A percentile compares a stretch with the other conserved stretches of the same genome.
Conservation (phyloP, 2,113 vertebrate species). For the Psophia crepitans region DNA sequence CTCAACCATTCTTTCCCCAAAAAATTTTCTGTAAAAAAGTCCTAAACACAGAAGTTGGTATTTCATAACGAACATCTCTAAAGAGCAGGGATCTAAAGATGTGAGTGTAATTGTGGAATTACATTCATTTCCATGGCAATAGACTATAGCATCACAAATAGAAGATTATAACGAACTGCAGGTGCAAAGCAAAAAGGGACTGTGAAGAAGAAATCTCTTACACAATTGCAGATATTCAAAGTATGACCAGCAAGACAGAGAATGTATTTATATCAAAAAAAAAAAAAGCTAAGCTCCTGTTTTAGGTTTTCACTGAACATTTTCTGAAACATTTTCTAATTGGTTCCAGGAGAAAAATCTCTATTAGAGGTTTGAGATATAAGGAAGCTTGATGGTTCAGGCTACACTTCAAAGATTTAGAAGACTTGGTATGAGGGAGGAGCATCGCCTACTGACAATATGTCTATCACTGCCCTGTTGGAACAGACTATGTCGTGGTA, state of each 20-base stretch:
- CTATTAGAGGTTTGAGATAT: neutral
- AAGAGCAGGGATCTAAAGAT: neutral
- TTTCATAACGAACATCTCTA: neutral
- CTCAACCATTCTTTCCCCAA: neutral
- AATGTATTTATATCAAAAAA: neutral
- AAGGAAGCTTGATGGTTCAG: neutral
- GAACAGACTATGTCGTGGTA: rapidly evolving
- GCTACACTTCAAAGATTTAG: neutral
- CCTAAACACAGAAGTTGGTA: neutral
- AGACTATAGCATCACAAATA: neutral
- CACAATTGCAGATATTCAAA: neutral
- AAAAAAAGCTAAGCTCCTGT: neutral
- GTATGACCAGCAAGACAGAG: neutral
- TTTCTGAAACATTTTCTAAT: neutral
- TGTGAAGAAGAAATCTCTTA: neutral
- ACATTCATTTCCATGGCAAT: neutral
- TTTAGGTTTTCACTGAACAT: neutral
- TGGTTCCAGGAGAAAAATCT: neutral
- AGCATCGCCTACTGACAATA: neutral
- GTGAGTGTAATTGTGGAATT: neutral
- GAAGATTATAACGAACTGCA: neutral
- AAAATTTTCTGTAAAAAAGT: neutral
- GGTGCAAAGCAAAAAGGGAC: neutral
- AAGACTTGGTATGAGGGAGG: neutral
- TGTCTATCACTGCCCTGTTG: neutral